Percentiles rank a stretch among this genome's conserved stretches.
phyloP scores from a whole-genome alignment of 1,140 invertebrate species.

The Delia radicum region DNA sequence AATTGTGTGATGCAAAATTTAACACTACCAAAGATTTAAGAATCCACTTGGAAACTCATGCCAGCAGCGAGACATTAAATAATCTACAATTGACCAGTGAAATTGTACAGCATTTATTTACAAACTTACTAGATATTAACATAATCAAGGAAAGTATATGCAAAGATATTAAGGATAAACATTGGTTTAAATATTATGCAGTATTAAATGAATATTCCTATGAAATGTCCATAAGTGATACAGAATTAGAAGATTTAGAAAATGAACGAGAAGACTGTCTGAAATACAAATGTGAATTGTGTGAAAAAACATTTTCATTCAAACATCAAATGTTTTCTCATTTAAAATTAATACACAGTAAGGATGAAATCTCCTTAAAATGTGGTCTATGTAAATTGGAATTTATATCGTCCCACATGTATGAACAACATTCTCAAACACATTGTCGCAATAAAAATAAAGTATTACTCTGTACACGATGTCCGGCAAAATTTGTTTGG shows the following conservation, averaged over 20 bases:
- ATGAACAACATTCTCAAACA: constrained; percentile 35
- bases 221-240: constrained; percentile 43
- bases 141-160: constrained; percentile 32
- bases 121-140: constrained; percentile 21
- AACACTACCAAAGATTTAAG: constrained; percentile 32
- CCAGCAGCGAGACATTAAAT: constrained; percentile 27
- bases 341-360: constrained; percentile 36
- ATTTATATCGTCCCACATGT: constrained; percentile 38
- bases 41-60: constrained; percentile 33
- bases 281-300: constrained; percentile 38
- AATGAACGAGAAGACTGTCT: neutral
- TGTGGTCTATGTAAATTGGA: constrained; percentile 41
- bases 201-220: constrained; percentile 44
- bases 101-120: constrained; percentile 36
- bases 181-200: constrained; percentile 34
- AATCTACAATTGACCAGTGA: constrained; percentile 33
- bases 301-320: constrained; percentile 32
- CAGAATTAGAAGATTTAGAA: constrained; percentile 30
- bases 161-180: constrained; percentile 33
- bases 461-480: constrained; percentile 36
- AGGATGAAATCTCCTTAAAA: constrained; percentile 26
- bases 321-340: constrained; percentile 40
- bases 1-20: constrained; percentile 36
- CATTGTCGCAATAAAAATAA: constrained; percentile 40
- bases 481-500: constrained; percentile 50